phyloP scores from a whole-genome alignment of 2,113 vertebrate genomes.

The Jacana jacana region DNA sequence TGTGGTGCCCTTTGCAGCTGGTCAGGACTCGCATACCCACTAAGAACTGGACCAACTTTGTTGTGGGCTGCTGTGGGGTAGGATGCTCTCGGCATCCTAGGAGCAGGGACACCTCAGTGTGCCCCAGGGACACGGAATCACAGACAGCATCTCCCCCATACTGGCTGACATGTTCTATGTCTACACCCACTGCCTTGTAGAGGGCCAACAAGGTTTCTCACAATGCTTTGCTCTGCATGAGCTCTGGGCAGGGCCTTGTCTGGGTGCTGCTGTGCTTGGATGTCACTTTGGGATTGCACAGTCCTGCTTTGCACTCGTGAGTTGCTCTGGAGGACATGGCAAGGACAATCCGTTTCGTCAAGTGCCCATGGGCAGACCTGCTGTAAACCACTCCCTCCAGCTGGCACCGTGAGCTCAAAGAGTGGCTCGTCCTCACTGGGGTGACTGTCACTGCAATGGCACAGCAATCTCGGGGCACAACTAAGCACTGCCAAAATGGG shows the following conservation, averaged over 20 bases:
- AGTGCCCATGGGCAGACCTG: neutral
- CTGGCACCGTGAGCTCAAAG: neutral
- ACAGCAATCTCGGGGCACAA: neutral
- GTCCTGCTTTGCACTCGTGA: neutral
- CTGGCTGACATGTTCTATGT: neutral
- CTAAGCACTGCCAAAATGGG: fast-evolving
- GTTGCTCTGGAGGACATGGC: neutral
- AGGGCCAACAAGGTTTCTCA: neutral
- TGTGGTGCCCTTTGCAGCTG: neutral
- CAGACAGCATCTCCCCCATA: neutral
- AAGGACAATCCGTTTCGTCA: neutral
- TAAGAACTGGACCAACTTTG: neutral
- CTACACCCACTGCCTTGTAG: neutral
- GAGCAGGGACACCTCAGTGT: neutral
- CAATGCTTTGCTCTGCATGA: neutral
- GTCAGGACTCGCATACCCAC: neutral
- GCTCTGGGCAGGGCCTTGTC: neutral
- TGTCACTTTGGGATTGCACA: neutral
- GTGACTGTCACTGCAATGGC: neutral
- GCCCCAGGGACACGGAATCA: no score
- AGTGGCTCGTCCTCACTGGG: neutral
- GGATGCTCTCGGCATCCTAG: neutral
- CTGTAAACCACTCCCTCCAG: neutral
- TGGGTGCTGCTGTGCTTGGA: neutral
- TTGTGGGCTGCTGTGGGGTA: neutral